phyloP scores from a whole-genome alignment of 2,797 vertebrate species.

The Lepilemur septentrionalis region DNA sequence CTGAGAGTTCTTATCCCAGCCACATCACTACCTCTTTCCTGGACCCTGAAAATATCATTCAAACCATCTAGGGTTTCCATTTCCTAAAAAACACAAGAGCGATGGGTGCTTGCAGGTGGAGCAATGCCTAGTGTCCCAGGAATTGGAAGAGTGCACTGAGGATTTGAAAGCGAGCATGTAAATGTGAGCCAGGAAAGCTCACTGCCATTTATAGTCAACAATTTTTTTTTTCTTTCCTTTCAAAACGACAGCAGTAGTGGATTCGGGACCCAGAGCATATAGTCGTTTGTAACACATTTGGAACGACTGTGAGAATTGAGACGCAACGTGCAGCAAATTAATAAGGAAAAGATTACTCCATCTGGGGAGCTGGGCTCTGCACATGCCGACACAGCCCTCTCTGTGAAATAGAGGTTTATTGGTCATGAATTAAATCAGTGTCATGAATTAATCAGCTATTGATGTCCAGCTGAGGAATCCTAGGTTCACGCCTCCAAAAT shows the following conservation, averaged over 20 bases:
- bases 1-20: neutral
- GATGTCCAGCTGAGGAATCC: neutral
- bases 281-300: constrained; percentile 41
- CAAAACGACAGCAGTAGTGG: constrained; percentile 26
- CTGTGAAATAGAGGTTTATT: constrained; percentile 24
- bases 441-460: constrained; percentile 50
- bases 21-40: neutral
- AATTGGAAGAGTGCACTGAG: neutral
- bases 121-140: neutral
- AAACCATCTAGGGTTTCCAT: neutral
- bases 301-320: constrained; percentile 21
- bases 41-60: neutral
- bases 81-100: constrained; percentile 7
- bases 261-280: constrained; percentile 2
- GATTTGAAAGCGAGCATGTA: neutral
- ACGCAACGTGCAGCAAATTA: constrained; percentile 49
- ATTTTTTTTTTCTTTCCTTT: neutral
- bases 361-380: constrained; percentile 51
- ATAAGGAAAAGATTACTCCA: constrained; percentile 66
- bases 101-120: neutral
- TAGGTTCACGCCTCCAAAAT: neutral
- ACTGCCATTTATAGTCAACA: neutral
- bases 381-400: constrained; percentile 22
- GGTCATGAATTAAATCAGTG: constrained; percentile 51
- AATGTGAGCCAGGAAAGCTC: neutral